Percentiles rank a stretch among this genome's conserved stretches.
Conservation (phyloP, 1,140 invertebrate species). For the Ladona fulva region DNA sequence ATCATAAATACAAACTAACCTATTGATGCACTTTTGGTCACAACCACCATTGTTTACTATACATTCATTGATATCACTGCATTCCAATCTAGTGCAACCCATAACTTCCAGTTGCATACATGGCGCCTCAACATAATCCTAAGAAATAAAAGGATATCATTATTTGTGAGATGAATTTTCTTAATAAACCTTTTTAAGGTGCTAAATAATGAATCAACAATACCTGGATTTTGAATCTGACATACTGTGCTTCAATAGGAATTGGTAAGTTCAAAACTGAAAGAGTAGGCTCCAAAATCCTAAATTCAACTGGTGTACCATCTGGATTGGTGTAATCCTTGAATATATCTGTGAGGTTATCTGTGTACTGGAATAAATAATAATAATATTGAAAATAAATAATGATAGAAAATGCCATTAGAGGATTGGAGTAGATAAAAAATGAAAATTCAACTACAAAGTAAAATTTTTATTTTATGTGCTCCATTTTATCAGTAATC, state of each 20-base stretch:
- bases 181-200: neutral
- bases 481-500: neutral
- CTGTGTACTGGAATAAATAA: conserved; percentile 54
- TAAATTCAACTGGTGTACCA: conserved; percentile 85
- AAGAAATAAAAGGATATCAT: neutral
- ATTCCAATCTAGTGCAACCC: conserved; percentile 85
- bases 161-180: conserved; percentile 12
- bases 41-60: conserved; percentile 81
- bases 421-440: conserved; percentile 16
- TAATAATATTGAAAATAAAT: neutral
- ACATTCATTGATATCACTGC: conserved; percentile 89
- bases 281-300: conserved; percentile 74
- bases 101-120: conserved; percentile 88
- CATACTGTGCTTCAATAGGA: conserved; percentile 82
- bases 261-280: conserved; percentile 83
- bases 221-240: conserved; percentile 74
- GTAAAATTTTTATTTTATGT: neutral
- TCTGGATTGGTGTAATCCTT: conserved; percentile 86
- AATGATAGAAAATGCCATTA: neutral
- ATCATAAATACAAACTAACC: conserved; percentile 28
- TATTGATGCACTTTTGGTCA: conserved; percentile 88
- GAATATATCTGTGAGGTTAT: conserved; percentile 80
- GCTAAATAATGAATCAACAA: conserved; percentile 11
- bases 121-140: conserved; percentile 76
- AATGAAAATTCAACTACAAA: conserved; percentile 7